These are phyloP conservation scores for Spea hammondii DNA, from an alignment of 2,797 vertebrate genomes.

Conservation along the genomic window DNA sequence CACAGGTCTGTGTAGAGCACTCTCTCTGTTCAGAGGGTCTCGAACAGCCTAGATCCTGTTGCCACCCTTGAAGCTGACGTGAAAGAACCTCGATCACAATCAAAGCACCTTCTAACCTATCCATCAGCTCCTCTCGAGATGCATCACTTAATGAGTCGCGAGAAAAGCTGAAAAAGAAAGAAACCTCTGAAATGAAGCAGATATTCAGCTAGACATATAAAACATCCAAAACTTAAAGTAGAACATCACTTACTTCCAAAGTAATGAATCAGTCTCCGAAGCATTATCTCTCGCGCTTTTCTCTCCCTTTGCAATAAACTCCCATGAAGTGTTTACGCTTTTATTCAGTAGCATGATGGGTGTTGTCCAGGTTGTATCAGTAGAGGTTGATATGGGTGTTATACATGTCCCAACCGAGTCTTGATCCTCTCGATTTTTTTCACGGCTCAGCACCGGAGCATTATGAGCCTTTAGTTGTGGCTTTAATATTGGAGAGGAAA, in stretches of 20 bases:
- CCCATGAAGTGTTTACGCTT: constrained; percentile 54
- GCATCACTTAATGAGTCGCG: constrained; percentile 72
- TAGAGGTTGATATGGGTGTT: constrained; percentile 45
- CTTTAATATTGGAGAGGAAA: background rate
- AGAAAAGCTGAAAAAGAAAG: constrained; percentile 64
- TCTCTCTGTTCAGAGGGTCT: constrained; percentile 75
- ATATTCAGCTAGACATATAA: background rate
- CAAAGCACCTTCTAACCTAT: constrained; percentile 78
- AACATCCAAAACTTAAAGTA: background rate
- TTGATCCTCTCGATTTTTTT: no score
- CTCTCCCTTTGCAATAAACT: background rate
- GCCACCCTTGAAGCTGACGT: constrained; percentile 71
- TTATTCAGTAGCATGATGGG: constrained; percentile 55
- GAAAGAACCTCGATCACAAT: constrained; percentile 84
- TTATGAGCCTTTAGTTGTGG: background rate
- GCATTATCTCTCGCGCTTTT: constrained; percentile 54
- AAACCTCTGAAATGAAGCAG: background rate
- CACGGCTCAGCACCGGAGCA: background rate
- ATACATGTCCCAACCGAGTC: background rate
- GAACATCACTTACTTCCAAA: constrained; percentile 63
- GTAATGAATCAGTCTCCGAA: constrained; percentile 59
- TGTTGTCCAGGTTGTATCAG: constrained; percentile 55
- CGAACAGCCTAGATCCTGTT: constrained; percentile 48
- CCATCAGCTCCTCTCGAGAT: constrained; percentile 77
- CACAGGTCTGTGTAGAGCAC: constrained; percentile 77